Evolutionary conservation across 2,113 vertebrate species (phyloP).

Genomic region (Tauraco erythrolophus): DNA sequence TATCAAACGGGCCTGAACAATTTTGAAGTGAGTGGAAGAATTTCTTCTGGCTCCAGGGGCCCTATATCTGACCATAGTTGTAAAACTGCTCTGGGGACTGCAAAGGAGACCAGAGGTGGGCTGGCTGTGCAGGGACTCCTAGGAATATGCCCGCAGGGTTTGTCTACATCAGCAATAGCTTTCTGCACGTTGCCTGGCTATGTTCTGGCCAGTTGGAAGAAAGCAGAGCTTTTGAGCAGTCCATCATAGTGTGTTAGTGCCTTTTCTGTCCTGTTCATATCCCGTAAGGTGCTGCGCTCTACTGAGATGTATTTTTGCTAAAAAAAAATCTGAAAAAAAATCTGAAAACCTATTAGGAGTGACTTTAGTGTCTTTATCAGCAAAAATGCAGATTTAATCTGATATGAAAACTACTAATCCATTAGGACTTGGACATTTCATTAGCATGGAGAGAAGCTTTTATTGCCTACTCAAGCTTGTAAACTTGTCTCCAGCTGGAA

Average conservation of each 20-base stretch:
- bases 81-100: not conserved
- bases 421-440: conserved; percentile 41
- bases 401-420: conserved; percentile 62
- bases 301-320: not conserved
- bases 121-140: not conserved
- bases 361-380: conserved; percentile 48
- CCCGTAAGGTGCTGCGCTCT: not conserved
- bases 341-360: conserved; percentile 46
- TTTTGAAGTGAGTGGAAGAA: not conserved
- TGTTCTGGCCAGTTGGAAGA: not conserved
- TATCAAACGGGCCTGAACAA: not conserved
- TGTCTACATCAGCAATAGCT: not conserved
- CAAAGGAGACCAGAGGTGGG: not conserved
- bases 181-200: not conserved
- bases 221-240: not conserved
- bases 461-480: conserved; percentile 48
- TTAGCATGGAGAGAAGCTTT: conserved; percentile 28
- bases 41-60: not conserved
- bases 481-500: conserved; percentile 36
- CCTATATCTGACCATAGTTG: not conserved
- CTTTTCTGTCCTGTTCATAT: not conserved
- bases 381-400: conserved; percentile 57
- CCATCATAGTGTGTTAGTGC: not conserved
- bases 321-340: conserved; percentile 53
- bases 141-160: not conserved